Conservation (phyloP, 2,888 invertebrate species). For the Leucania comma region DNA sequence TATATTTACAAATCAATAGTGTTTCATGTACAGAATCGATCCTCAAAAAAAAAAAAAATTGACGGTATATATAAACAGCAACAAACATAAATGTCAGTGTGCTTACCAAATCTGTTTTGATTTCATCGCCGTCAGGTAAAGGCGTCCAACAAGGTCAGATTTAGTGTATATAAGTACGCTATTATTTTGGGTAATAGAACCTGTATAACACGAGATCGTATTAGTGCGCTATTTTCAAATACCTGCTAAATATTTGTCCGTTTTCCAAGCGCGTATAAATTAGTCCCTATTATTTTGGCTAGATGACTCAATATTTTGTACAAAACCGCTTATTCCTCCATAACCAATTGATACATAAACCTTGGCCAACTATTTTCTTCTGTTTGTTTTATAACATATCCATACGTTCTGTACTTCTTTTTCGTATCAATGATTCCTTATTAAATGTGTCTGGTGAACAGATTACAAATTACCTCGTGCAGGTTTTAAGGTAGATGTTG, state of each 20-base stretch:
- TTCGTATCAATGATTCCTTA: no score
- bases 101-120: slow-evolving; percentile 45
- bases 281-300: background rate
- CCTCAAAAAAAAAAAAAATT: no score
- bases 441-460: no score
- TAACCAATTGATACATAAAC: background rate
- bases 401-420: no score
- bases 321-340: background rate
- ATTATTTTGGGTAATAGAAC: background rate
- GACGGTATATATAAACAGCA: no score
- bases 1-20: no score
- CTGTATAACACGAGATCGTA: background rate
- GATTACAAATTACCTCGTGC: no score
- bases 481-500: background rate
- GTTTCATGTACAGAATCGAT: no score
- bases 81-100: background rate
- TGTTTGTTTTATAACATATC: no score
- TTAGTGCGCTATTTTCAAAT: background rate
- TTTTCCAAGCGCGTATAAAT: background rate
- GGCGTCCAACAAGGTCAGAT: slow-evolving; percentile 68
- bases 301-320: background rate
- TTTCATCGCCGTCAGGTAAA: slow-evolving; percentile 62
- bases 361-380: no score
- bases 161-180: background rate
- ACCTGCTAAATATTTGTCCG: background rate